Conservation (phyloP, 1,140 invertebrate genomes). For the Diploscapter pachys region DNA sequence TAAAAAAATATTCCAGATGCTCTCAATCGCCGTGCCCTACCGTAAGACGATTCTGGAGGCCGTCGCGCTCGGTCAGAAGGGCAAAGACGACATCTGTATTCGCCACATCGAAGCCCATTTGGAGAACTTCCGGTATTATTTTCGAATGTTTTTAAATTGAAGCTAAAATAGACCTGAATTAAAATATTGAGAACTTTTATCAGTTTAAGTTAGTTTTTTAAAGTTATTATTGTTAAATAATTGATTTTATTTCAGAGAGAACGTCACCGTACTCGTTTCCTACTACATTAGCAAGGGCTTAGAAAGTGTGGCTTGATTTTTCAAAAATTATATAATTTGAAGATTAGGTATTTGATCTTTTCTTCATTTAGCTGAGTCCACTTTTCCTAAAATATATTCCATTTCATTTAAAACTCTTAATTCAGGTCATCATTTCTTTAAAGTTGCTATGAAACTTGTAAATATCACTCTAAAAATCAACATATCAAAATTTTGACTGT, state of each 20-base stretch:
- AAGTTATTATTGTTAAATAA: not conserved
- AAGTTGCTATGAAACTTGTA: no score
- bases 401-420: no score
- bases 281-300: not conserved
- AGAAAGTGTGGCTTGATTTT: no score
- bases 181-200: not conserved
- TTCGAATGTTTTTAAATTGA: conserved; percentile 31
- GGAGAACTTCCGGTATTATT: conserved; percentile 42
- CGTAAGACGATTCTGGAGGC: conserved; percentile 40
- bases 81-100: conserved; percentile 40
- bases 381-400: no score
- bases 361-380: no score
- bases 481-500: no score
- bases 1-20: conserved; percentile 25
- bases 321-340: no score
- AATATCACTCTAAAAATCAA: no score
- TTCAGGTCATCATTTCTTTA: no score
- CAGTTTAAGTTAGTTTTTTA: not conserved
- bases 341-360: no score
- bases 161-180: conserved; percentile 18
- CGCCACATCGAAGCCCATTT: conserved; percentile 37
- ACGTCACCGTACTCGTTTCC: not conserved
- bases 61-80: conserved; percentile 38
- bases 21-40: conserved; percentile 38
- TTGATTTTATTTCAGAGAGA: not conserved